phyloP scores from a whole-genome alignment of 2,888 invertebrate species.

The Esperia sulphurella region DNA sequence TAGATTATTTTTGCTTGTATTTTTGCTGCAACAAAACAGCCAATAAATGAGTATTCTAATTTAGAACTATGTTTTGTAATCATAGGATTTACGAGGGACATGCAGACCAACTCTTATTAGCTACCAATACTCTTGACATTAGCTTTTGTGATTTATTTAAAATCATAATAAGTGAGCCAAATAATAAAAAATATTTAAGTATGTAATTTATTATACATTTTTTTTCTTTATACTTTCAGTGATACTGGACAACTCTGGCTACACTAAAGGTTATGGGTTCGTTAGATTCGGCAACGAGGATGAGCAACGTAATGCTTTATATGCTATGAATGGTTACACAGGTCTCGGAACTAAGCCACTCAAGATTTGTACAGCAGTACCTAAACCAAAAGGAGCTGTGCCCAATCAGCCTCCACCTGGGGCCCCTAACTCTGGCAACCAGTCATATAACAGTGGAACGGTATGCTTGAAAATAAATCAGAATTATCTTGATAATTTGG shows the following conservation, averaged over 20 bases:
- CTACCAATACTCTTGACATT: too few relatives aligned
- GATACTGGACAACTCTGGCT: constrained; percentile 92
- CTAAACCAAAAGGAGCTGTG: constrained; percentile 83
- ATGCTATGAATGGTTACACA: constrained; percentile 95
- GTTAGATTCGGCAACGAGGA: constrained; percentile 96
- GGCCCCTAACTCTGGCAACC: constrained; percentile 42
- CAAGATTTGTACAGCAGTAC: constrained; percentile 95
- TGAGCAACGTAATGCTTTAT: constrained; percentile 94
- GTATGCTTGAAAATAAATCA: constrained; percentile 35
- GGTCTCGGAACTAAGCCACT: constrained; percentile 93
- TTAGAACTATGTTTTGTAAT: too few relatives aligned
- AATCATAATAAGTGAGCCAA: too few relatives aligned
- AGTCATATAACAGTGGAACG: constrained; percentile 53
- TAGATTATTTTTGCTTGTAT: too few relatives aligned
- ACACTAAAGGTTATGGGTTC: constrained; percentile 97
- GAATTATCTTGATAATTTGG: neutral
- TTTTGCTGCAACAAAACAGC: too few relatives aligned
- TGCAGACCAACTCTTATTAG: too few relatives aligned
- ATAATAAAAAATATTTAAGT: too few relatives aligned
- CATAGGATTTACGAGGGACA: too few relatives aligned
- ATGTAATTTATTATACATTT: too few relatives aligned
- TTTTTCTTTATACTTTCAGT: constrained; percentile 76
- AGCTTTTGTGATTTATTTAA: too few relatives aligned
- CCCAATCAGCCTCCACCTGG: constrained; percentile 42
- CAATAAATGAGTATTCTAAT: too few relatives aligned